A percentile compares a stretch with the other conserved stretches of the same genome.
phyloP scores from a whole-genome alignment of 2,113 vertebrate species.

The Pygoscelis antarcticus region DNA sequence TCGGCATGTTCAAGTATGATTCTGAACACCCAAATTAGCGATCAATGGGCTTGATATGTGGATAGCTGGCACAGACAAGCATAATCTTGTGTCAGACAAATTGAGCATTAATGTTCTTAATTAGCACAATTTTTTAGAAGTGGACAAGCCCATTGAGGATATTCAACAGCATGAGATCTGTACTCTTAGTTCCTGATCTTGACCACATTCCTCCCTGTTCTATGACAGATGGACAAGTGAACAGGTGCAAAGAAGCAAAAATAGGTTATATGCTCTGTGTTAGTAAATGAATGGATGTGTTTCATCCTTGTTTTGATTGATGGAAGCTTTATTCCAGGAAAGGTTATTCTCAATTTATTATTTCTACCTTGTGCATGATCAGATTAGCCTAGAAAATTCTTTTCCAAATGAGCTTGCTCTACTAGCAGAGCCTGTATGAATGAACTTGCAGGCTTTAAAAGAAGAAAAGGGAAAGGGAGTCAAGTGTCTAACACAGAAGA shows the following conservation, averaged over 20 bases:
- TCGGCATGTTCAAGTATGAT: background rate
- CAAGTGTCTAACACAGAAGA: background rate
- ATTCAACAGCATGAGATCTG: background rate
- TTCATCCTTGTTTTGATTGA: constrained; percentile 47
- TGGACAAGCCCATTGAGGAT: background rate
- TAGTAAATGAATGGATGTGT: background rate
- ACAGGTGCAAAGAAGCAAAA: background rate
- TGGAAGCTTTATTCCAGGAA: background rate
- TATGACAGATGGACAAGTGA: background rate
- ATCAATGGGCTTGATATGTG: background rate
- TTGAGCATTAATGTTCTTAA: background rate
- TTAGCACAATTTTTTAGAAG: background rate
- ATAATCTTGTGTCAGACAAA: background rate
- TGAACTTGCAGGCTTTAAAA: background rate
- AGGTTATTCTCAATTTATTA: constrained; percentile 44
- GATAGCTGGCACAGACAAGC: background rate
- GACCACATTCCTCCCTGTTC: background rate
- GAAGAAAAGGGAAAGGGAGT: background rate
- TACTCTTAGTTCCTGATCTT: background rate
- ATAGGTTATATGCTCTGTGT: background rate
- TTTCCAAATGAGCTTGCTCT: background rate
- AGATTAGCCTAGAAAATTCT: background rate
- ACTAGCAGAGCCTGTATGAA: background rate
- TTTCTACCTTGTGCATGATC: constrained; percentile 17
- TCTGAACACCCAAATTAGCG: background rate